Conservation (phyloP, 2,113 vertebrate genomes). For the Urocolius indicus region DNA sequence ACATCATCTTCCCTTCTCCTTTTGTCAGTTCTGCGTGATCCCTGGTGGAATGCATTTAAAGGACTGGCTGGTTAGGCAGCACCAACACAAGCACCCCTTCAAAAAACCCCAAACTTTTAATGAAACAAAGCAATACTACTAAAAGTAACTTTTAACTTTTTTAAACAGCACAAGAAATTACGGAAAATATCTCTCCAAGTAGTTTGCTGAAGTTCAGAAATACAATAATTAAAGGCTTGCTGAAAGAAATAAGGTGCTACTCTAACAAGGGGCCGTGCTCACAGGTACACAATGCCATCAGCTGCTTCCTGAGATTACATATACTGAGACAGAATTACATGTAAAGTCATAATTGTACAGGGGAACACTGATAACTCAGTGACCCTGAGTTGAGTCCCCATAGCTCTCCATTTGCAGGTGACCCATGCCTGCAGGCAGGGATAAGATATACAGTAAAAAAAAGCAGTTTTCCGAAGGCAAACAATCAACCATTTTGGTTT, state of each 20-base stretch:
- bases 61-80: neutral
- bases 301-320: neutral
- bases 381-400: neutral
- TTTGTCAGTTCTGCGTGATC: neutral
- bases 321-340: neutral
- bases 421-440: neutral
- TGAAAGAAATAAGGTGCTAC: neutral
- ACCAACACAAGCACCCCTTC: neutral
- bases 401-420: neutral
- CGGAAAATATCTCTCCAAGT: neutral
- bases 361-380: neutral
- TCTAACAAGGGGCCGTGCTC: neutral
- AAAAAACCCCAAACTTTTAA: neutral
- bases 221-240: neutral
- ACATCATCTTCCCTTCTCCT: constrained; percentile 67
- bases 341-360: neutral
- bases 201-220: neutral
- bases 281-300: neutral
- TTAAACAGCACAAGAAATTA: neutral
- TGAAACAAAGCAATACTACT: neutral
- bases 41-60: neutral
- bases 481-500: neutral
- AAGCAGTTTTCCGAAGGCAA: neutral
- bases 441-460: neutral
- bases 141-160: neutral